Percentiles rank a stretch among this genome's conserved stretches.
phyloP scores from a whole-genome alignment of 2,888 invertebrate genomes.

The Hydrotaea diabolus region DNA sequence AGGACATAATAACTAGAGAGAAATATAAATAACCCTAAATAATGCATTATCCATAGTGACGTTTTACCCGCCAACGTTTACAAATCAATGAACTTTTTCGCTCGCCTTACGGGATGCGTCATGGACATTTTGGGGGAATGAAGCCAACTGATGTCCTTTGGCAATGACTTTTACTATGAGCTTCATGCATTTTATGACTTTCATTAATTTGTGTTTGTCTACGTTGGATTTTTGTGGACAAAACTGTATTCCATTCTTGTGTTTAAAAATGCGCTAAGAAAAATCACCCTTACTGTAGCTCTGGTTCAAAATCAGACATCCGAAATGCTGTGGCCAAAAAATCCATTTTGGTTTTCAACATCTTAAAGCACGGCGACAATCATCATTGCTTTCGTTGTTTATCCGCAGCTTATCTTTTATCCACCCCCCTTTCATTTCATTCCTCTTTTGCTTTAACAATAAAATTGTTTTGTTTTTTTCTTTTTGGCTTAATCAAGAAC shows the following conservation, averaged over 20 bases:
- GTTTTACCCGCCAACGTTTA: background rate
- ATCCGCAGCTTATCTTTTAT: no score
- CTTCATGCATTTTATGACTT: background rate
- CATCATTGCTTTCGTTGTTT: no score
- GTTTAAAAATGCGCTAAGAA: background rate
- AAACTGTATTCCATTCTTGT: background rate
- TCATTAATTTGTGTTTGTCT: background rate
- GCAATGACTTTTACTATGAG: slow-evolving; percentile 2
- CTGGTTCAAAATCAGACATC: background rate
- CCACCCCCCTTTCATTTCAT: no score
- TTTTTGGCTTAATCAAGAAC: background rate
- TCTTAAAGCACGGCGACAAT: background rate
- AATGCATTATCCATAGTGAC: background rate
- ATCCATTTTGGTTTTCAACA: background rate
- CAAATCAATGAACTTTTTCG: slow-evolving; percentile 1
- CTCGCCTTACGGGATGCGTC: background rate
- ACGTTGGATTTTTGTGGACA: background rate
- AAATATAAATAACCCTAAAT: no score
- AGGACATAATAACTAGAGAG: no score
- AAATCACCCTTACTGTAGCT: background rate
- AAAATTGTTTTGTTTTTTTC: background rate
- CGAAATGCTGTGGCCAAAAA: background rate
- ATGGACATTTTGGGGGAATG: background rate
- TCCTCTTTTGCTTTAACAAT: background rate
- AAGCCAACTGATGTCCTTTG: background rate